A percentile compares a stretch with the other conserved stretches of the same genome.
These are phyloP conservation scores for Ladona fulva DNA, from an alignment of 1,140 invertebrate genomes.

Conservation along the genomic window DNA sequence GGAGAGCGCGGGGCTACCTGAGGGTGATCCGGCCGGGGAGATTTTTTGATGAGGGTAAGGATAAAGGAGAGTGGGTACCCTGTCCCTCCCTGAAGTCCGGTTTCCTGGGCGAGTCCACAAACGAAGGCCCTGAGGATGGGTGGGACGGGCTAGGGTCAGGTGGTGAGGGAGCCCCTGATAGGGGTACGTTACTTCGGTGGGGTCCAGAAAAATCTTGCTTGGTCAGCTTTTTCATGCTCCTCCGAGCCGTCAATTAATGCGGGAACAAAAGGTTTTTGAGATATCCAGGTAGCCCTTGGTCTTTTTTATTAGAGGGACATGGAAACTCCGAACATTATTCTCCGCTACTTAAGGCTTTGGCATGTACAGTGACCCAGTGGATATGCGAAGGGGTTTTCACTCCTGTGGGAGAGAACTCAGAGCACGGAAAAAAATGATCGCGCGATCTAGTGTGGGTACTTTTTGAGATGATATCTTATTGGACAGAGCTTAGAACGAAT, in stretches of 20 bases:
- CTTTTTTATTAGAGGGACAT: too few species aligned
- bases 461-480: too few species aligned
- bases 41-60: neutral
- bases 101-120: neutral
- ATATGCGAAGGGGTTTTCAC: too few species aligned
- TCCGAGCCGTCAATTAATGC: neutral
- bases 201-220: constrained; percentile 4
- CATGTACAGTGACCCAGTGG: too few species aligned
- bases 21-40: neutral
- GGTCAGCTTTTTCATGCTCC: neutral
- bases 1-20: neutral
- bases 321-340: too few species aligned
- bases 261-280: neutral
- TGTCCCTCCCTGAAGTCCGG: neutral
- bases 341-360: too few species aligned
- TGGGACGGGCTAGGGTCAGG: neutral
- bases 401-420: too few species aligned
- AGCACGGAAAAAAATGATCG: too few species aligned
- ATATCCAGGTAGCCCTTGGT: too few species aligned
- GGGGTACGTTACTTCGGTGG: neutral
- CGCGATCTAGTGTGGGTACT: too few species aligned
- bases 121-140: neutral
- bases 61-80: neutral
- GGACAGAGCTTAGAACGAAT: too few species aligned
- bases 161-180: neutral